Base-by-base conservation (phyloP, 1,140 invertebrate species). In the Drosophila trapezifrons region DNA sequence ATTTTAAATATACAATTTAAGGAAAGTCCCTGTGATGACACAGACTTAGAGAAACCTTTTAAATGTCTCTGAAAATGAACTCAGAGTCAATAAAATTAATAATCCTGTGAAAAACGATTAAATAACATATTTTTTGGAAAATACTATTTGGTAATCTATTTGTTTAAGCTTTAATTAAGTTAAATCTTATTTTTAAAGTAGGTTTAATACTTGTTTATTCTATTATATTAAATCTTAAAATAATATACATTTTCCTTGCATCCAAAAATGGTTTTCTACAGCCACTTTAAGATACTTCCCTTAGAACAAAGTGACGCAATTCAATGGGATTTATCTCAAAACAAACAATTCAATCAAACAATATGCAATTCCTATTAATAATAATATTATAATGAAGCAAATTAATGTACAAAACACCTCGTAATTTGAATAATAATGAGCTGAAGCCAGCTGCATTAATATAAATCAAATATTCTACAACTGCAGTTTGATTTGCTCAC, bases 381-480 rank as follows among this genome's bases (percentile, higher is more conserved):
- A 35, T n/a, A 54, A 1, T 0, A 20, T 22, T 54, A 12, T 22
- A 37, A 22, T 54, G 18, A 17, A 32, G 25, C 13, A 63, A 47
- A 46, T 65, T 45, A 65, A 29, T 62, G 20, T 59, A 58, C 54
- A 57, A 56, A 63, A 42, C 37, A 60, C 18, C 29, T 6, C 17
- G n/a, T 20, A 63, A 40, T 32, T 2, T 9, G 25, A 22, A 51
- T 51, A 43, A 17, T 65, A 51, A 65, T 27, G 9, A 43, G 15
- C n/a, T 20, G 13, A 62, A 12, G 35, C 18, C 22, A 55, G 35
- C 15, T 12, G 10, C 52, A 22, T 38, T n/a, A n/a, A 35, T 10
- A n/a, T 62, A 40, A 37, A 29, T 70, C n/a, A 71, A 56, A 57
- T 38, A 32, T 57, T 70, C 51, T n/a, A 46, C 20, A 47, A 71